Evolutionary conservation across 2,113 vertebrate species (phyloP).

Genomic region (Acrocephalus kingi): DNA sequence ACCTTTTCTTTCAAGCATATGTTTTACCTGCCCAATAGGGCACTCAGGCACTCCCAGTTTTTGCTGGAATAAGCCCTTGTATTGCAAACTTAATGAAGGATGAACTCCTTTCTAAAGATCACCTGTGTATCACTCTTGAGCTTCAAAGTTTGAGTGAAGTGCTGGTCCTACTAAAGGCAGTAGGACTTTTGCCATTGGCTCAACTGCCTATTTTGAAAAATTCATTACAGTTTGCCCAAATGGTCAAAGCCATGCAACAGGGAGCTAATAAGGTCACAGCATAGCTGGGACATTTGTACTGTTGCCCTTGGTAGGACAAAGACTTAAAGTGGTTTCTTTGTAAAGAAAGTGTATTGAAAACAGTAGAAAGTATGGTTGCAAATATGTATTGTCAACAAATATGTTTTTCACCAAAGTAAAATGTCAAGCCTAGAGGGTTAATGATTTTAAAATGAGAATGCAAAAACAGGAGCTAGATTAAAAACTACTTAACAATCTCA

Average conservation of each 20-base stretch:
- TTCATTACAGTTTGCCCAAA: not conserved
- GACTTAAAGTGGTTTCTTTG: not conserved
- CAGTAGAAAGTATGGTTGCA: not conserved
- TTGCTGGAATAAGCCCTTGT: not conserved
- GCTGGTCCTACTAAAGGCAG: not conserved
- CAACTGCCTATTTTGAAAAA: not conserved
- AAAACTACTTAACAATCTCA: not conserved
- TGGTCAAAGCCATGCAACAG: not conserved
- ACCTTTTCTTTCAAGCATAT: not conserved
- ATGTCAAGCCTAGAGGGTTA: not conserved
- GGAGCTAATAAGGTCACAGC: not conserved
- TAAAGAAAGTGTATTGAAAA: not conserved
- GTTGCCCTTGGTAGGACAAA: not conserved
- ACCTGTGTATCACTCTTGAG: rapidly evolving
- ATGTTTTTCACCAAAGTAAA: not conserved
- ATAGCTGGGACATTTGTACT: not conserved
- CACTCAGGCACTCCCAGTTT: not conserved
- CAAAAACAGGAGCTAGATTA: not conserved
- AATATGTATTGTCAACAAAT: not conserved
- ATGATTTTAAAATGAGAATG: not conserved
- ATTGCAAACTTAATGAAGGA: not conserved
- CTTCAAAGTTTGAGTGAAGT: not conserved
- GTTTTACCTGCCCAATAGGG: not conserved
- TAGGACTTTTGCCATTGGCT: not conserved
- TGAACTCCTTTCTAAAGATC: not conserved